Conservation (phyloP, 2,888 invertebrate species). For the Lacanobia oleracea region DNA sequence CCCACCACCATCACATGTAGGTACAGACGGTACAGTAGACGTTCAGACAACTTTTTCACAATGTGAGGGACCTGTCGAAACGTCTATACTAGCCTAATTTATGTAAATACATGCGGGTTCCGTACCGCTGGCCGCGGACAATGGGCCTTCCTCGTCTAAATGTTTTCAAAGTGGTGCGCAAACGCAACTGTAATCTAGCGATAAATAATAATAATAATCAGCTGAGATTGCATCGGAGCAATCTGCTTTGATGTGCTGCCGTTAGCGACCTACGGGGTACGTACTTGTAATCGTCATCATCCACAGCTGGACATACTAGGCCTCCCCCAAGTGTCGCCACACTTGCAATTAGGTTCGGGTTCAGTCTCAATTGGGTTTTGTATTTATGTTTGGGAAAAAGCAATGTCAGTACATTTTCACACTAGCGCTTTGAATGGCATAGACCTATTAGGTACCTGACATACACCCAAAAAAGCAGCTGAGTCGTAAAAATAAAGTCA, state of each 20-base stretch:
- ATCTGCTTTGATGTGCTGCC: conserved; percentile 18
- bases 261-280: not conserved
- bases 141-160: conserved; percentile 67
- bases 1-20: not conserved
- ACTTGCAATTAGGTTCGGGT: too few relatives aligned
- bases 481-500: too few relatives aligned
- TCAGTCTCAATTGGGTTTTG: too few relatives aligned
- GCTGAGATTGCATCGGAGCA: conserved; percentile 54
- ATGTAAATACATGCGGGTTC: conserved; percentile 68
- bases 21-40: not conserved
- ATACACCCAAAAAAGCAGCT: too few relatives aligned
- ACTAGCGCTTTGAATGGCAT: too few relatives aligned
- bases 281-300: not conserved
- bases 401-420: too few relatives aligned
- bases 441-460: too few relatives aligned
- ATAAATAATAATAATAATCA: conserved; percentile 41
- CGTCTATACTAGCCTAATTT: conserved; percentile 51
- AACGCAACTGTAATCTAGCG: conserved; percentile 43
- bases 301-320: too few relatives aligned
- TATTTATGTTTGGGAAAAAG: too few relatives aligned
- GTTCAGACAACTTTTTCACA: conserved; percentile 7
- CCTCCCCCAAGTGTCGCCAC: too few relatives aligned
- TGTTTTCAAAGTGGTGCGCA: conserved; percentile 57
- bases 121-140: conserved; percentile 72
- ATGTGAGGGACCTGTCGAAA: conserved; percentile 41